These are phyloP conservation scores for Danio albolineatus DNA, from an alignment of 2,797 vertebrate species.

Conservation along the genomic window DNA sequence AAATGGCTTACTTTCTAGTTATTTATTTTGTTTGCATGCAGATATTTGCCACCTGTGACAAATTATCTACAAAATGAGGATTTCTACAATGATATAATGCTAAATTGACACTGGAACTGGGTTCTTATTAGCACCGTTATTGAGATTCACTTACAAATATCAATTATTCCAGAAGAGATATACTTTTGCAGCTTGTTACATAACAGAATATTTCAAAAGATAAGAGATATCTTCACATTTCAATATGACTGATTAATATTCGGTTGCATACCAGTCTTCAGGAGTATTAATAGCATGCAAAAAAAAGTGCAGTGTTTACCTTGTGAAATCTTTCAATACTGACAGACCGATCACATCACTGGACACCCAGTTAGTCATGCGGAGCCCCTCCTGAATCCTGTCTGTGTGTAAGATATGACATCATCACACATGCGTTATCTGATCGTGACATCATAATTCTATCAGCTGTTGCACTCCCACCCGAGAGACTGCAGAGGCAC, in stretches of 20 bases:
- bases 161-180: background rate
- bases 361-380: conserved; percentile 13
- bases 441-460: conserved; percentile 51
- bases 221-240: background rate
- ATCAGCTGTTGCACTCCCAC: conserved; percentile 25
- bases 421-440: conserved; percentile 33
- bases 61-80: background rate
- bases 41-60: too few species aligned
- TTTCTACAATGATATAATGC: background rate
- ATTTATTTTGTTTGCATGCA: too few species aligned
- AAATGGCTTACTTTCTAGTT: too few species aligned
- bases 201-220: background rate
- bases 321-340: background rate
- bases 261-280: conserved; percentile 2
- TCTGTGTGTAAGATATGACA: conserved; percentile 42
- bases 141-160: background rate
- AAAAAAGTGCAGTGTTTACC: conserved; percentile 1
- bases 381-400: conserved; percentile 14
- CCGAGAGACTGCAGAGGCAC: conserved; percentile 26
- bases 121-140: background rate
- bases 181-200: conserved; percentile 5
- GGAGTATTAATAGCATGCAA: conserved; percentile 20
- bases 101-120: background rate
- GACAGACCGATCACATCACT: conserved; percentile 25
- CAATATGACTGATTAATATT: background rate